These are phyloP conservation scores for Acrocephalus arundinaceus DNA, from an alignment of 2,113 vertebrate genomes.

Conservation along the genomic window DNA sequence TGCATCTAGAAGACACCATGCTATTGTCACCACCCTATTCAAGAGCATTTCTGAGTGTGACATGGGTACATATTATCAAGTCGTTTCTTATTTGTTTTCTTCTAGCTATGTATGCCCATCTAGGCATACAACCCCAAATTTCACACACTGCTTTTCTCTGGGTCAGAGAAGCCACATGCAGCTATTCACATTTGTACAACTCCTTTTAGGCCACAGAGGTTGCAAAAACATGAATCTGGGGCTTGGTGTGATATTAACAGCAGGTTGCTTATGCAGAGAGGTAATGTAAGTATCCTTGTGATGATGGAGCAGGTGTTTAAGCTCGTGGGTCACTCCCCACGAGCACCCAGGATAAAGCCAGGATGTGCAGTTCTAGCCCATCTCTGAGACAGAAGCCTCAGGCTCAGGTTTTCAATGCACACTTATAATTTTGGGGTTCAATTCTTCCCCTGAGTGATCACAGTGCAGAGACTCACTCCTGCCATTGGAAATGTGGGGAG, in stretches of 20 bases:
- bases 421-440: not conserved
- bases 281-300: not conserved
- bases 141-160: not conserved
- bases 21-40: not conserved
- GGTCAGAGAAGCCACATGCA: not conserved
- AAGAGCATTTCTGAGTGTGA: not conserved
- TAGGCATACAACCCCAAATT: not conserved
- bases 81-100: not conserved
- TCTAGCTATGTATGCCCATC: not conserved
- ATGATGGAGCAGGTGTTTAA: not conserved
- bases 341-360: fast-evolving
- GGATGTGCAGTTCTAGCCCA: not conserved
- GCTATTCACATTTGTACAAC: not conserved
- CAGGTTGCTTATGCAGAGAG: not conserved
- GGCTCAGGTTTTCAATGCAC: not conserved
- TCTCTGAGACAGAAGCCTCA: not conserved
- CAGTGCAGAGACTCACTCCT: fast-evolving
- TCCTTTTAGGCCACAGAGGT: not conserved
- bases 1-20: not conserved
- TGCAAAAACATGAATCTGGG: not conserved
- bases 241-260: not conserved
- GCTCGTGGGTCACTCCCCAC: not conserved
- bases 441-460: not conserved
- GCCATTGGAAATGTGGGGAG: not conserved
- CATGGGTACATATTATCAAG: not conserved